Conservation (phyloP, 2,113 vertebrate genomes). For the Pygathrix nemaeus region DNA sequence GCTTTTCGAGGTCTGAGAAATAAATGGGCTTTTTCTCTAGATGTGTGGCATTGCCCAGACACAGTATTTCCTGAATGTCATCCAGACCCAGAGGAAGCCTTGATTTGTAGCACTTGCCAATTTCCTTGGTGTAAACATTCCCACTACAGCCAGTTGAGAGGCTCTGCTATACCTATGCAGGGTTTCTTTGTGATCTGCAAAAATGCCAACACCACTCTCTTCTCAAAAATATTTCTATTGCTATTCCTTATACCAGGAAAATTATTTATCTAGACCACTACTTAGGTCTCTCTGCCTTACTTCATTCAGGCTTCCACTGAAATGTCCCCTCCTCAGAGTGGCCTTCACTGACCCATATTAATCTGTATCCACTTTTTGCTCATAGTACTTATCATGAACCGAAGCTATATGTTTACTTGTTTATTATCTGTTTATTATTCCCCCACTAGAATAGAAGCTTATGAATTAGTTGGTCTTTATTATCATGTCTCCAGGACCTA, state of each 20-base stretch:
- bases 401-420: background rate
- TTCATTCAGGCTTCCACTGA: background rate
- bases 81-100: background rate
- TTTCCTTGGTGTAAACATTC: background rate
- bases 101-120: background rate
- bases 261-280: background rate
- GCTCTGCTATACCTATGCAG: background rate
- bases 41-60: background rate
- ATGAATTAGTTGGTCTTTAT: background rate
- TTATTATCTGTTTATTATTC: background rate
- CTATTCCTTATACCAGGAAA: background rate
- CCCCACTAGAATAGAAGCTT: background rate
- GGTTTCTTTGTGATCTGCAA: background rate
- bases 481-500: background rate
- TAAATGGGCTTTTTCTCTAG: background rate
- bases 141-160: background rate
- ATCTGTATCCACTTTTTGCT: background rate
- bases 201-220: background rate
- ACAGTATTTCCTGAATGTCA: background rate
- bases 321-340: background rate
- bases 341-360: background rate
- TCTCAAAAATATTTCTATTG: background rate
- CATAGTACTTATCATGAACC: background rate
- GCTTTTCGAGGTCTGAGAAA: background rate
- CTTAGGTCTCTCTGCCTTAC: background rate